Evolutionary conservation across 2,797 vertebrate genomes (phyloP).

Genomic region (Manis pentadactyla): DNA sequence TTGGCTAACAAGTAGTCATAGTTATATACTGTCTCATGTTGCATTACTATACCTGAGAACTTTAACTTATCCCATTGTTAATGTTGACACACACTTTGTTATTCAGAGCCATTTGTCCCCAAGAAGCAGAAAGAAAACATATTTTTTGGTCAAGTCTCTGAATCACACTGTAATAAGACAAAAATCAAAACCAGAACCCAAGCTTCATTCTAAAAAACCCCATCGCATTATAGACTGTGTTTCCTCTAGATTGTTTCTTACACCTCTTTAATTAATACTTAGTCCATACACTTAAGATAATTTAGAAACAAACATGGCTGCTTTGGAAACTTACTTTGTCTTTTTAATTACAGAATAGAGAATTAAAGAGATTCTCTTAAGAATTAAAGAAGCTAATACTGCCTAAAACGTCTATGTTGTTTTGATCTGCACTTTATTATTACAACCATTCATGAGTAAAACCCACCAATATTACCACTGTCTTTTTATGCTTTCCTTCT

Average conservation of each 20-base stretch:
- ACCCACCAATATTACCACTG: background rate
- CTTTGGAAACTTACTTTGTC: background rate
- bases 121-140: background rate
- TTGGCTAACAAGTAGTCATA: background rate
- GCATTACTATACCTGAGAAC: background rate
- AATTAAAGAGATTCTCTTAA: background rate
- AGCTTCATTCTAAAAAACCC: background rate
- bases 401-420: background rate
- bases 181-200: slow-evolving; percentile 27
- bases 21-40: background rate
- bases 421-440: background rate
- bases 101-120: background rate
- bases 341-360: background rate
- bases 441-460: background rate
- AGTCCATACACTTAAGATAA: background rate
- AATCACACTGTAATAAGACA: background rate
- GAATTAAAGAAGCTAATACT: background rate
- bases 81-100: background rate
- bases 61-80: background rate
- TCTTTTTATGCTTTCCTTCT: background rate
- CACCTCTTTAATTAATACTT: slow-evolving; percentile 15
- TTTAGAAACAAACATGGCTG: background rate
- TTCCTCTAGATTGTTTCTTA: background rate
- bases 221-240: background rate
- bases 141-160: background rate